Conservation (phyloP, 2,888 invertebrate species). For the Scelioninae gen. 2 region DNA sequence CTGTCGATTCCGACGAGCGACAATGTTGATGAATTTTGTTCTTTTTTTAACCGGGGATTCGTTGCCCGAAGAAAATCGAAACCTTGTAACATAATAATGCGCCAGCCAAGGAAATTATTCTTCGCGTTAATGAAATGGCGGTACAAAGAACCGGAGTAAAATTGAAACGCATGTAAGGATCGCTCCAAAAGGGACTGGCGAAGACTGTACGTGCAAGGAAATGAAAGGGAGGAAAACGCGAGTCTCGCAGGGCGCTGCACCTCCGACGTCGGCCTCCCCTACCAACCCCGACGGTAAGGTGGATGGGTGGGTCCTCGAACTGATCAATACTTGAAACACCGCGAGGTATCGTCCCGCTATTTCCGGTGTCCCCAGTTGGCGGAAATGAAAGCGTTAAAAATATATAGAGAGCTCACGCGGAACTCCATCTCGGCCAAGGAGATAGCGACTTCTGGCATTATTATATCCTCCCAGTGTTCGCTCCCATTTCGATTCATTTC, state of each 20-base stretch:
- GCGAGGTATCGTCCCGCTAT: slow-evolving; percentile 75
- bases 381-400: slow-evolving; percentile 75
- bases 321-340: slow-evolving; percentile 76
- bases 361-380: slow-evolving; percentile 72
- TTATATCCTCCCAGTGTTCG: slow-evolving; percentile 65
- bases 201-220: slow-evolving; percentile 51
- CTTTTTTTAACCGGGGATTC: too few relatives aligned
- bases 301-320: slow-evolving; percentile 73
- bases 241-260: slow-evolving; percentile 59
- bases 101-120: too few relatives aligned
- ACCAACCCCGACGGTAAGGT: slow-evolving; percentile 47
- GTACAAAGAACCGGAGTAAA: too few relatives aligned
- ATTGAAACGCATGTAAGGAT: neutral
- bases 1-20: too few relatives aligned
- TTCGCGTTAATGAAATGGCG: too few relatives aligned
- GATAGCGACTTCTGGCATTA: slow-evolving; percentile 61
- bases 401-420: slow-evolving; percentile 68
- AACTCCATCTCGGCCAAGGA: slow-evolving; percentile 60
- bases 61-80: too few relatives aligned
- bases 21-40: too few relatives aligned
- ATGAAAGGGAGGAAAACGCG: slow-evolving; percentile 55
- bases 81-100: too few relatives aligned
- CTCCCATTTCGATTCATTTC: slow-evolving; percentile 59
- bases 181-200: slow-evolving; percentile 24
- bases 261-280: slow-evolving; percentile 51